These are phyloP conservation scores for Tachypleus tridentatus DNA, from an alignment of 1,140 invertebrate species.

Conservation along the genomic window DNA sequence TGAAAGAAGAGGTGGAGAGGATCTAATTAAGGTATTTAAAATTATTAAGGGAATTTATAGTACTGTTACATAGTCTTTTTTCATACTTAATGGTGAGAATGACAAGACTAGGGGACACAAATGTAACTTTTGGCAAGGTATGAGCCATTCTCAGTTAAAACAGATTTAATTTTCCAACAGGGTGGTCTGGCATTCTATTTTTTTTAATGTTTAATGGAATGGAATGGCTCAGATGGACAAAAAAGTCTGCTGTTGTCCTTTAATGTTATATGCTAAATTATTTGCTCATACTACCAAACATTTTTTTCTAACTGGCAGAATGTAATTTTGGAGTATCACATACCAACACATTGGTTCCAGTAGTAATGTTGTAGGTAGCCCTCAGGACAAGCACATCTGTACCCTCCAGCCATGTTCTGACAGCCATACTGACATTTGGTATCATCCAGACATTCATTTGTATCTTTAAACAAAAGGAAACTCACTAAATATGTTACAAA, in stretches of 20 bases:
- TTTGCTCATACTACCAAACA: neutral
- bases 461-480: conserved; percentile 40
- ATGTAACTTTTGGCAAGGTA: no score
- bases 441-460: conserved; percentile 75
- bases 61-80: no score
- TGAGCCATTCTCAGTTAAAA: neutral
- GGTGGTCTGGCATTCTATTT: neutral
- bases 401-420: conserved; percentile 74
- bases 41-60: no score
- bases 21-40: no score
- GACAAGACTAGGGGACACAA: no score
- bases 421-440: conserved; percentile 71
- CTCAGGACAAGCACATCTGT: conserved; percentile 67
- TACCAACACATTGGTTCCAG: conserved; percentile 55
- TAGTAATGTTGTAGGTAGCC: conserved; percentile 63
- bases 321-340: conserved; percentile 7
- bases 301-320: neutral
- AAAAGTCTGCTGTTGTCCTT: neutral
- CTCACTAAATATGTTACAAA: neutral
- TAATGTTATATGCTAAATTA: neutral
- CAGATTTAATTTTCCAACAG: neutral
- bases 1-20: no score
- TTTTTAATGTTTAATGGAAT: neutral
- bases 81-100: no score
- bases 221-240: neutral